A percentile compares a stretch with the other conserved stretches of the same genome.
Conservation (phyloP, 2,113 vertebrate genomes). For the Desmodus rotundus region DNA sequence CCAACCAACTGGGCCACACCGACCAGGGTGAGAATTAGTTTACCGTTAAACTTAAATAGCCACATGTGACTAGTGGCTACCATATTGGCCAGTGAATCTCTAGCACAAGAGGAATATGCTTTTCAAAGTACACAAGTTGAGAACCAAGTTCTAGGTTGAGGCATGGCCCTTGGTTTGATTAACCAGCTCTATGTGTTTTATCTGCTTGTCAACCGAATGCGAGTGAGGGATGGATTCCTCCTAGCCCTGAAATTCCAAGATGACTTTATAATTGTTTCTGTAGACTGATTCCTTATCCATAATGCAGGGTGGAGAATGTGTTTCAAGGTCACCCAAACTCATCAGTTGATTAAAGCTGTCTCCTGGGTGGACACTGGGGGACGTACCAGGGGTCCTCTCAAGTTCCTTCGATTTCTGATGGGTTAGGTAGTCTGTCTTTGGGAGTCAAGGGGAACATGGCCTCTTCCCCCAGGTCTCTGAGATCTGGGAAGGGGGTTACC, state of each 20-base stretch:
- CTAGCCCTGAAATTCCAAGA: background rate
- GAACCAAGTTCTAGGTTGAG: background rate
- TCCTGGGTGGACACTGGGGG: background rate
- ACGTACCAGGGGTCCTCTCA: background rate
- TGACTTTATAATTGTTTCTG: background rate
- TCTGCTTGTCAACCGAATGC: background rate
- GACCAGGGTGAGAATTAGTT: too few species aligned
- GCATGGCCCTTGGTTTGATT: background rate
- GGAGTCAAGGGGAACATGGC: background rate
- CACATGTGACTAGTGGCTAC: background rate
- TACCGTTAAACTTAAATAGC: background rate
- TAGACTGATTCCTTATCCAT: background rate
- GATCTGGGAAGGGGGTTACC: constrained; percentile 76
- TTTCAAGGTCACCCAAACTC: background rate
- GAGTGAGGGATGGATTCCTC: background rate
- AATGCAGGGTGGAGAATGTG: background rate
- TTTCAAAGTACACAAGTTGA: background rate
- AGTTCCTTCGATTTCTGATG: background rate
- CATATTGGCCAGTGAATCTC: background rate
- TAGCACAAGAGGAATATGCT: background rate
- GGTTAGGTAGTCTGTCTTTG: background rate
- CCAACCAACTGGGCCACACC: too few species aligned
- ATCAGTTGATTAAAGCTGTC: background rate
- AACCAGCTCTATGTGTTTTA: background rate
- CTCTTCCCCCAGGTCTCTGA: background rate